Percentiles rank a stretch among this genome's conserved stretches.
phyloP scores from a whole-genome alignment of 2,113 vertebrate genomes.

The Neogobius melanostomus region DNA sequence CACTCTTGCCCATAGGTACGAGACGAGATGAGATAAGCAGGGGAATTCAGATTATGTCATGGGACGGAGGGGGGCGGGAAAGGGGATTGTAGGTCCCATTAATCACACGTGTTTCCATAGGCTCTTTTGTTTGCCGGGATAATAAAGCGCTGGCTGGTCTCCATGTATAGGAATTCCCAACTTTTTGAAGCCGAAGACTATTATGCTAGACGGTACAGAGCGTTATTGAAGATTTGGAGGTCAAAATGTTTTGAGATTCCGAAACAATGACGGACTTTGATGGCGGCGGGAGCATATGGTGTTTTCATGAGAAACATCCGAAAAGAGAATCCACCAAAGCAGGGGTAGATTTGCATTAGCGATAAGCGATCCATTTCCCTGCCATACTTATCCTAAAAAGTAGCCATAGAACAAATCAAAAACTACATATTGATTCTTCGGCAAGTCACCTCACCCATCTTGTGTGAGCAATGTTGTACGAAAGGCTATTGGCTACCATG shows the following conservation, averaged over 20 bases:
- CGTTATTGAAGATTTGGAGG: neutral
- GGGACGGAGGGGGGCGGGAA: slow-evolving; percentile 19
- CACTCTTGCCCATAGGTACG: slow-evolving; percentile 30
- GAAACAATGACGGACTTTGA: no score
- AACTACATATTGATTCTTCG: no score
- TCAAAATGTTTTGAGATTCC: neutral
- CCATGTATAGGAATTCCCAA: neutral
- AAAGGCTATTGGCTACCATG: no score
- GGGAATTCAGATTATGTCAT: slow-evolving; percentile 38
- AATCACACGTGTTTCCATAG: neutral
- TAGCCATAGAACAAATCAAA: no score
- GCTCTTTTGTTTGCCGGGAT: neutral
- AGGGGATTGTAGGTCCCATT: neutral
- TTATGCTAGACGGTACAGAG: neutral
- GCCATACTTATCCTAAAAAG: no score
- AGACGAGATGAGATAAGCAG: slow-evolving; percentile 42
- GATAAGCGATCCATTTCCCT: no score
- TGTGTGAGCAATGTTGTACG: no score
- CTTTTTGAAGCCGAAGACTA: neutral
- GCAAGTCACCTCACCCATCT: no score
- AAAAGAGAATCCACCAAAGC: no score
- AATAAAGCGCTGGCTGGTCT: neutral
- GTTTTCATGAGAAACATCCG: no score
- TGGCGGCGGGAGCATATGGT: no score
- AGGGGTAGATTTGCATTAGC: no score